phyloP scores from a whole-genome alignment of 2,797 vertebrate genomes.

The Chiloscyllium punctatum region DNA sequence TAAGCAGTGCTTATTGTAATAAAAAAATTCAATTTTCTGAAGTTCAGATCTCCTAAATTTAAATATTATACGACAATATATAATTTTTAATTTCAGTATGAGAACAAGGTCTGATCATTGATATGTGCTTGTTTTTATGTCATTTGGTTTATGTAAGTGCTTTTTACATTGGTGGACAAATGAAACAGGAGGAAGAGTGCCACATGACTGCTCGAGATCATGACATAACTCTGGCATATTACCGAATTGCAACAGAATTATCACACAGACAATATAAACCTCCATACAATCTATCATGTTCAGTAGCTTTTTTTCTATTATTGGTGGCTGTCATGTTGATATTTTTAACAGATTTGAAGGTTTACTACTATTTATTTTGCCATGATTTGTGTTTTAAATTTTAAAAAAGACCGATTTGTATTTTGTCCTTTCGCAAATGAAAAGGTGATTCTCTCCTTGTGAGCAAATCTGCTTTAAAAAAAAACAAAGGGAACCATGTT shows the following conservation, averaged over 20 bases:
- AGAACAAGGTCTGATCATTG: conserved; percentile 2
- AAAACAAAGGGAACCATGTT: neutral
- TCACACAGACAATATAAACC: neutral
- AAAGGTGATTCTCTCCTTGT: neutral
- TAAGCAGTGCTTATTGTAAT: conserved; percentile 51
- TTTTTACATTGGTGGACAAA: neutral
- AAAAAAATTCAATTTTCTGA: conserved; percentile 62
- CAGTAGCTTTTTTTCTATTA: neutral
- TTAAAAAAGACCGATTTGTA: neutral
- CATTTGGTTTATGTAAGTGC: conserved; percentile 8
- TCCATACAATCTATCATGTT: neutral
- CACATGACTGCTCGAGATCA: conserved; percentile 22
- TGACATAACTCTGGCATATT: conserved; percentile 14
- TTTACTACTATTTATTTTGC: neutral
- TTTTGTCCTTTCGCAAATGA: neutral
- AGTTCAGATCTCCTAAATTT: conserved; percentile 62
- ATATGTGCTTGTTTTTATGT: conserved; percentile 13
- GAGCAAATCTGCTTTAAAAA: neutral
- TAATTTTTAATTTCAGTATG: neutral
- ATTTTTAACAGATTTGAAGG: conserved; percentile 4
- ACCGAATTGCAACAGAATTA: neutral
- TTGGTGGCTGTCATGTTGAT: no score
- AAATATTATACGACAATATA: conserved; percentile 48
- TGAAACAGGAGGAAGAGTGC: conserved; percentile 30
- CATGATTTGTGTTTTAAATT: neutral